Base-by-base conservation (phyloP, 2,113 vertebrate species). In the Pitta sordida region DNA sequence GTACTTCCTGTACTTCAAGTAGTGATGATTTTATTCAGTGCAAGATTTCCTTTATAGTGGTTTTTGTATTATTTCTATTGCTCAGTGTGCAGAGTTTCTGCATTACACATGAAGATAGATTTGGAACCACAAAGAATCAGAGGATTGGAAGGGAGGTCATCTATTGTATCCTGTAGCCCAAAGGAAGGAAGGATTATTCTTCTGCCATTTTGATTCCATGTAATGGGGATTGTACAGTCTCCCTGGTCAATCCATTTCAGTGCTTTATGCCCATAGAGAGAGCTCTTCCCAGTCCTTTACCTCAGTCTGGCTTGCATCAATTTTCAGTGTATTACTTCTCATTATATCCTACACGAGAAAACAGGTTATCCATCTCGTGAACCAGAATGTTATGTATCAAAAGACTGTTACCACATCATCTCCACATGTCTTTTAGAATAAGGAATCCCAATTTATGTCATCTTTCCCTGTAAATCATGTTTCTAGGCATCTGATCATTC, bases 311-410 rank as follows among this genome's bases (percentile, higher is more conserved):
- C 67, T 36, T 36, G 67, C 15, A 73, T 53, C 58, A 88, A 19
- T 90, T 62, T 90, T 85, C 55, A 67, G 41, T 83, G 67, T 59
- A 80, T 93, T 90, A 85, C 29, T 90, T 93, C 63, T 83, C 59
- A 55, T 90, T 91, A 73, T 83, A 90, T 53, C 46, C 16, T 87
- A 44, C 34, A 37, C 32, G 53, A 85, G 78, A 76, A 91, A 94
- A 71, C 30, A 53, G 53, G 53, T 83, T 76, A 76, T 53, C 37
- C 30, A 51, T 92, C 74, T 80, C 94, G 63, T 88, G 82, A 85
- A 70, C 26, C 41, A 74, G 58, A 64, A 58, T 93, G 91, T 82
- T 58, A n/a, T 37, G 26, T 69, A 59, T 53, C 83, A 71, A 53
- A 85, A 85, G 62, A 46, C 83, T 85, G 37, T 41, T 92, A 83